phyloP scores from a whole-genome alignment of 2,797 vertebrate species.

The Tauraco hartlaubi region DNA sequence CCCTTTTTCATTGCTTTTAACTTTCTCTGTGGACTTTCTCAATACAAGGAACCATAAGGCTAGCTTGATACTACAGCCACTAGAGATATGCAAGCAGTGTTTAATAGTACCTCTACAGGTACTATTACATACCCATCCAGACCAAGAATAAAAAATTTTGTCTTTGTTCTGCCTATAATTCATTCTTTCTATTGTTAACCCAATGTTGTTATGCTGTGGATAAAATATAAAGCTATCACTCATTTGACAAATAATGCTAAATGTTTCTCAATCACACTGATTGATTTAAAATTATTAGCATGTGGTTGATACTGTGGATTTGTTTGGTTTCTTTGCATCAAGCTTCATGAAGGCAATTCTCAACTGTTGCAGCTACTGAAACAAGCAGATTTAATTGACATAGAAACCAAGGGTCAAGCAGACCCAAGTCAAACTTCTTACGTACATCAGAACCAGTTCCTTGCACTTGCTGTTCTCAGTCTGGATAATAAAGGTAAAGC shows the following conservation, averaged over 20 bases:
- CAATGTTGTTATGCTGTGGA: not conserved
- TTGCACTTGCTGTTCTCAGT: not conserved
- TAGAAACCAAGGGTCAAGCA: accelerated
- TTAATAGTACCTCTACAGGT: not conserved
- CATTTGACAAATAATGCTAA: not conserved
- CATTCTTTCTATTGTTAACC: not conserved
- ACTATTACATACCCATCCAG: not conserved
- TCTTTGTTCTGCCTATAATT: not conserved
- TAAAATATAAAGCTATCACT: not conserved
- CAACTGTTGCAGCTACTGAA: not conserved
- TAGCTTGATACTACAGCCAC: not conserved
- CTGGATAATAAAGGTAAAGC: not conserved
- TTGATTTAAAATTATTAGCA: not conserved
- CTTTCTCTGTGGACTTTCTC: not conserved
- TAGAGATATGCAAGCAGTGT: accelerated
- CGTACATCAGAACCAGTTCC: not conserved
- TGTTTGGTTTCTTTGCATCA: not conserved
- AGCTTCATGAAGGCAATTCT: not conserved
- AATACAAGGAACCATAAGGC: not conserved
- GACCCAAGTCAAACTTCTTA: not conserved
- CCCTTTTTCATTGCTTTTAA: not conserved
- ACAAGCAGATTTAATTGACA: not conserved
- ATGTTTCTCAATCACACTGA: not conserved
- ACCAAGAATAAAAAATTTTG: not conserved
- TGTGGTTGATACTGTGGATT: not conserved